Percentiles rank a stretch among this genome's conserved stretches.
These are phyloP conservation scores for Coenonympha glycerion DNA, from an alignment of 2,888 invertebrate species.

Conservation along the genomic window DNA sequence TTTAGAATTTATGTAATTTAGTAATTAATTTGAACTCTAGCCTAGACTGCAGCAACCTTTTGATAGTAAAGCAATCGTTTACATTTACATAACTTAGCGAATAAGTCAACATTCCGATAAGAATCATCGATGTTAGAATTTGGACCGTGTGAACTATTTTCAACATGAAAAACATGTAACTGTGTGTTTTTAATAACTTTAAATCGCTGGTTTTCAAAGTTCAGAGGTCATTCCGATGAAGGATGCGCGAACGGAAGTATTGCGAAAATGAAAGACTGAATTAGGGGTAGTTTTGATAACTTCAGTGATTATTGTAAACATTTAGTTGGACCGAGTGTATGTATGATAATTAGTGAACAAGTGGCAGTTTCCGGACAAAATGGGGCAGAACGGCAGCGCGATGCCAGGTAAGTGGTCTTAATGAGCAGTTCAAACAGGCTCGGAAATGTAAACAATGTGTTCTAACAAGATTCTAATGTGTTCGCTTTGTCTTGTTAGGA, in stretches of 20 bases:
- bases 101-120: slow-evolving; percentile 35
- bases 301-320: neutral
- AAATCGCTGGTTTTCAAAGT: slow-evolving; percentile 40
- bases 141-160: neutral
- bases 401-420: slow-evolving; percentile 60
- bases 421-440: slow-evolving; percentile 38
- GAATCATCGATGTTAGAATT: slow-evolving; percentile 26
- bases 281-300: too few species aligned
- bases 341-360: slow-evolving; percentile 30
- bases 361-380: slow-evolving; percentile 33
- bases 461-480: slow-evolving; percentile 47
- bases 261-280: neutral
- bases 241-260: slow-evolving; percentile 24
- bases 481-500: slow-evolving; percentile 15
- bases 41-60: too few species aligned
- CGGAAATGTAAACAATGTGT: slow-evolving; percentile 31
- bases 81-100: slow-evolving; percentile 16
- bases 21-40: too few species aligned
- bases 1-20: neutral
- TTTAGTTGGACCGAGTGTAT: slow-evolving; percentile 14
- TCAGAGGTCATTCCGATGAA: slow-evolving; percentile 53
- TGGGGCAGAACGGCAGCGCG: slow-evolving; percentile 66
- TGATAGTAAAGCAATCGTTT: slow-evolving; percentile 14
- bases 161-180: neutral
- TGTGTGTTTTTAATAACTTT: neutral